phyloP scores from a whole-genome alignment of 2,888 invertebrate species.

The Phaedon cochleariae region DNA sequence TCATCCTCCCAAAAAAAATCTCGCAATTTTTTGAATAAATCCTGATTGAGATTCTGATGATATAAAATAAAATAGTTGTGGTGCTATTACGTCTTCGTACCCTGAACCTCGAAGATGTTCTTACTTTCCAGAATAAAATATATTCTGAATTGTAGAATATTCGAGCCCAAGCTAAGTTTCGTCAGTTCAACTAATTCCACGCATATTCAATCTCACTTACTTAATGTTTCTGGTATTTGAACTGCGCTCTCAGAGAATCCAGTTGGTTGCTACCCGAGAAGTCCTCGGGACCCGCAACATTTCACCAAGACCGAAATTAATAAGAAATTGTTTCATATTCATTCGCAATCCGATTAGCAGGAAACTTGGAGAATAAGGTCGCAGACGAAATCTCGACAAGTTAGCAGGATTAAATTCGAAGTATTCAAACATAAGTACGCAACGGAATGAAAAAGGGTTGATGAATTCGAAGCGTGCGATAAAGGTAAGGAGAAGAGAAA shows the following conservation, averaged over 20 bases:
- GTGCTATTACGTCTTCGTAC: too few species aligned
- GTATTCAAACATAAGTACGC: slow-evolving; percentile 27
- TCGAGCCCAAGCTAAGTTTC: too few species aligned
- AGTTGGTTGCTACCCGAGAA: too few species aligned
- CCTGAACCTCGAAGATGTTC: too few species aligned
- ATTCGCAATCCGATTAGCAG: slow-evolving; percentile 14
- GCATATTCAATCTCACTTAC: neutral
- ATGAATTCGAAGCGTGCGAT: slow-evolving; percentile 20
- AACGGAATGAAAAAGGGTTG: slow-evolving; percentile 17
- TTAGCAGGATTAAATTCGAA: slow-evolving; percentile 26
- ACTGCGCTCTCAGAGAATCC: neutral
- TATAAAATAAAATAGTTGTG: too few species aligned
- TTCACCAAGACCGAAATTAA: neutral
- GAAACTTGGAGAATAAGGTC: neutral
- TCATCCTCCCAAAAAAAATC: too few species aligned
- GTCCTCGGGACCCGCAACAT: neutral
- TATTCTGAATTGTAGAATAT: too few species aligned
- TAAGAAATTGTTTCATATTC: slow-evolving; percentile 13
- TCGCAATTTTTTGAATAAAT: too few species aligned
- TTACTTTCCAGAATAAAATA: too few species aligned
- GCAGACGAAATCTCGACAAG: slow-evolving; percentile 13
- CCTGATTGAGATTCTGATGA: too few species aligned
- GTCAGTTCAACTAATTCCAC: too few species aligned
- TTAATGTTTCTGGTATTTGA: neutral
- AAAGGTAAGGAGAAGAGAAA: slow-evolving; percentile 35